Percentiles rank a stretch among this genome's conserved stretches.
These are phyloP conservation scores for Siderastrea siderea DNA, from an alignment of 92 coral and sea anemone genomes.

Conservation along the genomic window DNA sequence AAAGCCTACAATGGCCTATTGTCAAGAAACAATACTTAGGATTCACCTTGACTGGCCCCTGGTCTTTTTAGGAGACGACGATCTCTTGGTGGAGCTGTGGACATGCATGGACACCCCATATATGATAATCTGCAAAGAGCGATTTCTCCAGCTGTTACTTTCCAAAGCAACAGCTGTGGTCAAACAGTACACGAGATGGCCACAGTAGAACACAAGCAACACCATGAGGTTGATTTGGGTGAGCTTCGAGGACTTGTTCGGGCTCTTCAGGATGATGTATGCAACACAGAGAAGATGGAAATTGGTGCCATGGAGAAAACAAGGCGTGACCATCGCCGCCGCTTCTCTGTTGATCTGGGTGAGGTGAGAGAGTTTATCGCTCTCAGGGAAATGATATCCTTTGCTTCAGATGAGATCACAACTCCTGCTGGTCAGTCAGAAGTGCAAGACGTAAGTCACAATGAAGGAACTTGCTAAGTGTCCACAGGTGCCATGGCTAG, in stretches of 20 bases:
- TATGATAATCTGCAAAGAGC: not conserved
- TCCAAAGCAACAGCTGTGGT: not conserved
- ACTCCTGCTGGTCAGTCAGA: too few relatives aligned
- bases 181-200: not conserved
- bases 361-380: constrained; percentile 37
- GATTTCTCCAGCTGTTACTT: not conserved
- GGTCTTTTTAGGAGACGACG: not conserved
- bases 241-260: not conserved
- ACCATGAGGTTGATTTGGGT: not conserved
- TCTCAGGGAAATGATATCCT: not conserved
- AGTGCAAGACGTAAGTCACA: too few relatives aligned
- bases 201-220: not conserved
- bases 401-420: not conserved
- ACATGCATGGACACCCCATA: not conserved
- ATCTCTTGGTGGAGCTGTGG: not conserved
- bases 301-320: not conserved
- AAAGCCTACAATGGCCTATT: too few relatives aligned
- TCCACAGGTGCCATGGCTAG: too few relatives aligned
- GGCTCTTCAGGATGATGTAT: not conserved
- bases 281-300: not conserved
- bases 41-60: too few relatives aligned
- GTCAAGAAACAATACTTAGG: too few relatives aligned
- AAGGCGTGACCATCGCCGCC: constrained; percentile 8
- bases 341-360: constrained; percentile 47
- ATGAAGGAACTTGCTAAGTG: too few relatives aligned